Conservation (phyloP, 2,113 vertebrate genomes). For the Alligator mississippiensis region DNA sequence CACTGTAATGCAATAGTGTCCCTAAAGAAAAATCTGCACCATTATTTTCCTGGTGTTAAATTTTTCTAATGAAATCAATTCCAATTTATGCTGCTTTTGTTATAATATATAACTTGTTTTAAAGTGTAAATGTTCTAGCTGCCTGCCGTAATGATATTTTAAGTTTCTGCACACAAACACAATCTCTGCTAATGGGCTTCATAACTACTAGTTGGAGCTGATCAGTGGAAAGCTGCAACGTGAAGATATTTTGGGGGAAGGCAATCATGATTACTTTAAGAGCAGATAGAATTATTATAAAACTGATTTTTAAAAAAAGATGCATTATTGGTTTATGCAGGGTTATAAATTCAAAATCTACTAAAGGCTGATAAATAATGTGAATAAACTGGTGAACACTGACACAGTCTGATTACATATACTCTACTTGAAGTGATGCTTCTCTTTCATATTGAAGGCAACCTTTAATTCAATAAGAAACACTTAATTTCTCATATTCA, state of each 20-base stretch:
- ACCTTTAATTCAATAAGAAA: constrained; percentile 10
- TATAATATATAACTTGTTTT: constrained; percentile 50
- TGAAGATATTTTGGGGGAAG: background rate
- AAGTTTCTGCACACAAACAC: constrained; percentile 19
- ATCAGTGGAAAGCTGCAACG: background rate
- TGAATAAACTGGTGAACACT: background rate
- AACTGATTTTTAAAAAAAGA: background rate
- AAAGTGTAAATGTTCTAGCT: constrained; percentile 33
- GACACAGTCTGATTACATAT: background rate
- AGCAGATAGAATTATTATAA: background rate
- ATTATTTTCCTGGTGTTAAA: constrained; percentile 67
- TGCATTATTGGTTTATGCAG: background rate
- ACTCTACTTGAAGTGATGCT: background rate
- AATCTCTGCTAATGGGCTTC: constrained; percentile 7
- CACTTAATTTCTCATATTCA: background rate
- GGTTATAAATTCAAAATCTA: background rate
- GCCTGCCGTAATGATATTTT: constrained; percentile 27
- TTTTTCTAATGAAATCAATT: constrained; percentile 71
- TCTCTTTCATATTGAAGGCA: background rate
- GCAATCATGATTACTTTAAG: background rate
- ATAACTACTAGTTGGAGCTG: constrained; percentile 12
- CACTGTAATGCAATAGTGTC: constrained; percentile 44
- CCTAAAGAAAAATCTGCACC: constrained; percentile 60
- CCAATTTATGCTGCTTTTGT: constrained; percentile 58
- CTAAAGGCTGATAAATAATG: background rate